Evolutionary conservation across 2,113 vertebrate genomes (phyloP).

Genomic region (Tauraco erythrolophus): DNA sequence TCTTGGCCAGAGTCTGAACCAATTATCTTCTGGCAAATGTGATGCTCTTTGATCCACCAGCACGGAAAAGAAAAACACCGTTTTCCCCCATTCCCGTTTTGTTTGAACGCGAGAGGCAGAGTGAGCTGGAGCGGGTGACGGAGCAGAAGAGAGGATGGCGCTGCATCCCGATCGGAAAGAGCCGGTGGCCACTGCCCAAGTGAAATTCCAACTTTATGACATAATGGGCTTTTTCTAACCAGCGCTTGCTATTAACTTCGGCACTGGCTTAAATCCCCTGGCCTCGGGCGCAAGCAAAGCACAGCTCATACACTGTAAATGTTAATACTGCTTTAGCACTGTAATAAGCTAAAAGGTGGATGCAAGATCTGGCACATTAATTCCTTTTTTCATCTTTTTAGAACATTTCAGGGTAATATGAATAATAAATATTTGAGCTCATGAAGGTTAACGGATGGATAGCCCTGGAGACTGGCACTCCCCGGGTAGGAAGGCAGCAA

Average conservation of each 20-base stretch:
- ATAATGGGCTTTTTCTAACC: conserved; percentile 66
- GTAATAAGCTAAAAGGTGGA: conserved; percentile 71
- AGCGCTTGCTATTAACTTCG: conserved; percentile 56
- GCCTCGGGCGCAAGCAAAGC: conserved; percentile 54
- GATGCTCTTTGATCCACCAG: background rate
- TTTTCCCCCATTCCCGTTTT: background rate
- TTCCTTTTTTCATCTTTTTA: conserved; percentile 70
- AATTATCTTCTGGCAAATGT: background rate
- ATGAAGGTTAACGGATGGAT: conserved; percentile 48
- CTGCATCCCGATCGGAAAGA: conserved; percentile 20
- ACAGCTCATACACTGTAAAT: conserved; percentile 67
- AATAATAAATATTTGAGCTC: conserved; percentile 73
- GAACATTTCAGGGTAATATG: conserved; percentile 61
- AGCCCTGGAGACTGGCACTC: conserved; percentile 6
- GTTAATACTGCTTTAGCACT: conserved; percentile 71
- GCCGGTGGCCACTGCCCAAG: conserved; percentile 53
- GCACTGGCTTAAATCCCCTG: conserved; percentile 54
- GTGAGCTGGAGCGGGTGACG: fast-evolving
- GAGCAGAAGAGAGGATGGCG: conserved; percentile 11
- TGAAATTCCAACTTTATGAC: conserved; percentile 64
- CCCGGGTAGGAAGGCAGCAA: background rate
- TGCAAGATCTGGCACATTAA: conserved; percentile 67
- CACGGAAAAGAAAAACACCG: background rate
- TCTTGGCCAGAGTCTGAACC: background rate
- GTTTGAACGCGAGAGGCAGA: background rate